phyloP scores from a whole-genome alignment of 2,797 vertebrate genomes.

The Alosa sapidissima region DNA sequence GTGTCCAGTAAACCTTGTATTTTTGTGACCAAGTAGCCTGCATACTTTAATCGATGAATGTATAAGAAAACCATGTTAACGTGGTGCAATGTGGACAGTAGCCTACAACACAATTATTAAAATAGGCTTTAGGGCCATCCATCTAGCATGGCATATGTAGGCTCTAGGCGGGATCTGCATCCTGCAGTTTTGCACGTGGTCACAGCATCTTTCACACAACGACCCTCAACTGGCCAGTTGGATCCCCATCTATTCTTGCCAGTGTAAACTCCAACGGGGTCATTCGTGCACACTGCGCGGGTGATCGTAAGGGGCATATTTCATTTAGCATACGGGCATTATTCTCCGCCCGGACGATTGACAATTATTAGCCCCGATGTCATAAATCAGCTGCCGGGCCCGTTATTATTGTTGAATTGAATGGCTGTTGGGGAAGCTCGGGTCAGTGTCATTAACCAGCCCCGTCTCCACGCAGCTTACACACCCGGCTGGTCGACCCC shows the following conservation, averaged over 20 bases:
- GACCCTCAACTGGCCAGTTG: constrained; percentile 31
- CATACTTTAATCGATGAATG: not conserved
- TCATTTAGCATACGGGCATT: constrained; percentile 74
- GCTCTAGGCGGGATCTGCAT: not conserved
- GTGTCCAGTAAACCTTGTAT: not conserved
- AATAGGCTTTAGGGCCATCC: not conserved
- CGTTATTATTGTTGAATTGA: constrained; percentile 95
- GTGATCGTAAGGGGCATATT: constrained; percentile 64
- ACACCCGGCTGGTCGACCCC: constrained; percentile 67
- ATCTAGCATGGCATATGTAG: not conserved
- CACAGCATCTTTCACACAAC: constrained; percentile 34
- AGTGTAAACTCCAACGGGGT: constrained; percentile 51
- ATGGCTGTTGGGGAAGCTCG: constrained; percentile 93
- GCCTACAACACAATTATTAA: not conserved
- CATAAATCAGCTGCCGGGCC: constrained; percentile 96
- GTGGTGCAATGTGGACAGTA: not conserved
- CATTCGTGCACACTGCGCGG: constrained; percentile 46
- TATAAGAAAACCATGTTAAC: not conserved
- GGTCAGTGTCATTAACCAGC: constrained; percentile 98
- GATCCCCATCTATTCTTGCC: constrained; percentile 55
- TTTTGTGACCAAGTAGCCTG: not conserved
- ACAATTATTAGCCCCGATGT: constrained; percentile 92
- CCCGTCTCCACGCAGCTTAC: constrained; percentile 77
- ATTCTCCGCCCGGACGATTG: constrained; percentile 83
- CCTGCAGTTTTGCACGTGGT: not conserved